phyloP scores from a whole-genome alignment of 2,113 vertebrate genomes.

The Boulengeromyrus knoepffleri region DNA sequence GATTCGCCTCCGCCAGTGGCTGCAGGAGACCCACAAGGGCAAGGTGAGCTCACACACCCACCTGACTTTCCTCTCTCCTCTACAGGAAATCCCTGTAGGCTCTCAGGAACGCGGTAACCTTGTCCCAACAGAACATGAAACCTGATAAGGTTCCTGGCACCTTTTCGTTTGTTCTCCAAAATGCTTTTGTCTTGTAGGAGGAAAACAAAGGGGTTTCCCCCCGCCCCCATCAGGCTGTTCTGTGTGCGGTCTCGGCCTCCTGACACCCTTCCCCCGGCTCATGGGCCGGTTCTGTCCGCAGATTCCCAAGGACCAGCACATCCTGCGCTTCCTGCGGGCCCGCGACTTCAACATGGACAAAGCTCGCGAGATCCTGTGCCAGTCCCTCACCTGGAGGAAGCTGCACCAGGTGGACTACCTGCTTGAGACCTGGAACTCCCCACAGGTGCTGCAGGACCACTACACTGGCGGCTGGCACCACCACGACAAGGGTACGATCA shows the following conservation, averaged over 20 bases:
- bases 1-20: constrained; percentile 86
- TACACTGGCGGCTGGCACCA: constrained; percentile 93
- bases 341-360: constrained; percentile 91
- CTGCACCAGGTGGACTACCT: constrained; percentile 92
- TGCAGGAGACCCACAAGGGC: constrained; percentile 93
- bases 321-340: constrained; percentile 85
- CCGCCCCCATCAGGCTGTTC: background rate
- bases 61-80: background rate
- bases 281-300: constrained; percentile 31
- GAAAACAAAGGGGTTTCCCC: background rate
- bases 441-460: constrained; percentile 82
- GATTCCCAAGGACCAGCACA: constrained; percentile 95
- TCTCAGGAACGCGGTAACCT: background rate
- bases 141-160: background rate
- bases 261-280: background rate
- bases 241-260: background rate
- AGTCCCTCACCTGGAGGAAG: constrained; percentile 89
- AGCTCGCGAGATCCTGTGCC: constrained; percentile 81
- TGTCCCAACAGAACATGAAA: background rate
- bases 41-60: constrained; percentile 65
- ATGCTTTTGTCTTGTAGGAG: background rate
- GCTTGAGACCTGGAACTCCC: constrained; percentile 79
- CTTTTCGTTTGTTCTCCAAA: background rate
- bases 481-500: constrained; percentile 79
- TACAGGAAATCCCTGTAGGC: background rate